These are phyloP conservation scores for Schmidtea mediterranea DNA, from an alignment of 1,140 invertebrate genomes.

Conservation along the genomic window DNA sequence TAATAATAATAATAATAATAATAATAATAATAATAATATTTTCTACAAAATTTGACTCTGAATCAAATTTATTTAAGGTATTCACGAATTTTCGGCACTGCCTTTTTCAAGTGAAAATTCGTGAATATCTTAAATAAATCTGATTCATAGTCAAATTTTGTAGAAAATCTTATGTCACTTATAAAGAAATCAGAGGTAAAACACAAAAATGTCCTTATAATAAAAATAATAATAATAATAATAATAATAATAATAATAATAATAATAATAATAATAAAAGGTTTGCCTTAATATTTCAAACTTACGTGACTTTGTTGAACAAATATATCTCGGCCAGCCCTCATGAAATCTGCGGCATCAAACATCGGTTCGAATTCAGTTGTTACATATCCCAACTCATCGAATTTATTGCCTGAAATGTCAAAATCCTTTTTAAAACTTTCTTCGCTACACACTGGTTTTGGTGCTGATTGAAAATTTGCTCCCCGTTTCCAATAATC, in stretches of 20 bases:
- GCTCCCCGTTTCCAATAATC: conserved; percentile 6
- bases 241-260: too few species aligned
- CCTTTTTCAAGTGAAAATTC: too few species aligned
- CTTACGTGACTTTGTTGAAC: conserved; percentile 5
- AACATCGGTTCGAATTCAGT: conserved; percentile 6
- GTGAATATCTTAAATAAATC: too few species aligned
- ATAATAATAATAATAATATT: background rate
- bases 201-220: too few species aligned
- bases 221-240: too few species aligned
- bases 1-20: too few species aligned
- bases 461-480: conserved; percentile 4
- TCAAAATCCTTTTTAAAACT: conserved; percentile 2
- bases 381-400: conserved; percentile 5
- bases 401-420: conserved; percentile 1
- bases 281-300: too few species aligned
- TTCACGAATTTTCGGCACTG: too few species aligned
- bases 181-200: background rate
- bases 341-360: conserved; percentile 7
- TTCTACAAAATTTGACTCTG: too few species aligned
- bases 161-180: too few species aligned
- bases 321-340: conserved; percentile 6
- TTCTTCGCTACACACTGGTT: conserved; percentile 3
- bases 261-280: too few species aligned
- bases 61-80: too few species aligned
- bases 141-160: background rate